These are phyloP conservation scores for Gadopsis bispinosus DNA, from an alignment of 2,797 vertebrate species.

Conservation along the genomic window DNA sequence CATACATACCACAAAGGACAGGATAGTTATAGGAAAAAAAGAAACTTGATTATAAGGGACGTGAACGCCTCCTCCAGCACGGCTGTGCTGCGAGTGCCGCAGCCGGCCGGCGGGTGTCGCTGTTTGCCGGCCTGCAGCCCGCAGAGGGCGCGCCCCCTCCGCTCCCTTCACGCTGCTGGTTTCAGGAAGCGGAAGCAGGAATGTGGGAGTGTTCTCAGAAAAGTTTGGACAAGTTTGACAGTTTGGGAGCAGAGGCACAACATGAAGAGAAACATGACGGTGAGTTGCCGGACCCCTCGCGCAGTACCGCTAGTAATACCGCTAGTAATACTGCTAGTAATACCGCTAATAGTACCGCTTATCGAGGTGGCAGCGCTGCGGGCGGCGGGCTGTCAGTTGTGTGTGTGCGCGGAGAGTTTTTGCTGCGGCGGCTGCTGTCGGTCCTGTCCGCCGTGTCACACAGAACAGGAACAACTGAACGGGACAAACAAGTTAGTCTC, in stretches of 20 bases:
- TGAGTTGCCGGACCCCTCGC: conserved; percentile 45
- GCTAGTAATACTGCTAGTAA: neutral
- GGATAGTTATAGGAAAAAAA: no score
- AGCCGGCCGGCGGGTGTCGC: conserved; percentile 33
- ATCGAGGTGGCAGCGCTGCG: no score
- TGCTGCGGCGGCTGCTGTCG: conserved; percentile 26
- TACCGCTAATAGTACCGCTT: no score
- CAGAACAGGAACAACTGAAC: conserved; percentile 35
- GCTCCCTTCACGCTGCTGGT: conserved; percentile 39
- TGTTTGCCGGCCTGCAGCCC: conserved; percentile 15
- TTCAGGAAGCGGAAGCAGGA: conserved; percentile 83
- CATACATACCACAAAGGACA: no score
- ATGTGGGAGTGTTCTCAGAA: conserved; percentile 68
- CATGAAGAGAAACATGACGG: conserved; percentile 63
- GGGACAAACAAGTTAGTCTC: conserved; percentile 27
- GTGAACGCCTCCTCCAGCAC: no score
- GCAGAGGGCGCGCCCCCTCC: conserved; percentile 50
- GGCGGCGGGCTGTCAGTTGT: neutral
- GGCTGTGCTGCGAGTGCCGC: no score
- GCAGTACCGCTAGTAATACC: fast-evolving
- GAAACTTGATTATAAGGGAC: no score
- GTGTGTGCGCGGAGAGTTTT: conserved; percentile 3
- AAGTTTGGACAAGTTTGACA: conserved; percentile 69
- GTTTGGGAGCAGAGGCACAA: conserved; percentile 30
- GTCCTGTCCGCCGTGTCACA: conserved; percentile 26